These are phyloP conservation scores for Patiria pectinifera DNA, from an alignment of 53 echinoderm and acorn worm genomes.

Conservation along the genomic window DNA sequence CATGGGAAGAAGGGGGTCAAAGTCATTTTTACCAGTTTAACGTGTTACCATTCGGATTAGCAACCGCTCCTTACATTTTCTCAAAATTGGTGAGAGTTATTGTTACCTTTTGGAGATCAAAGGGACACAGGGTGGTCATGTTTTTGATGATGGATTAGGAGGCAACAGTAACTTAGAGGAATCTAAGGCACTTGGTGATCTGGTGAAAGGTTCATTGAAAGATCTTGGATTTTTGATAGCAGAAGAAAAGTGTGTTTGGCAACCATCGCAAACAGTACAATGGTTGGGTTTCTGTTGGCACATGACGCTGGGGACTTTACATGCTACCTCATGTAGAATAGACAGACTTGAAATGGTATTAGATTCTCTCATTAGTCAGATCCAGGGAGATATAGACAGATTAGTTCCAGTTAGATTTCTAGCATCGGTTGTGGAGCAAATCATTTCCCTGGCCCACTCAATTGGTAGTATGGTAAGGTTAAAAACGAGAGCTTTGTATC, in stretches of 20 bases:
- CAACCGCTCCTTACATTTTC: no score
- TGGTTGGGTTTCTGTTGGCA: conserved; percentile 26
- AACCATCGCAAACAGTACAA: not conserved
- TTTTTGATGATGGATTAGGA: not conserved
- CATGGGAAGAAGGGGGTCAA: no score
- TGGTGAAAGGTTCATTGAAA: not conserved
- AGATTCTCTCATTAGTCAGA: not conserved
- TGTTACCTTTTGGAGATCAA: not conserved
- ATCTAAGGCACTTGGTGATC: not conserved
- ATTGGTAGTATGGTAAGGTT: not conserved
- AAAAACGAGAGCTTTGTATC: conserved; percentile 8
- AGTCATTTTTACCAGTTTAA: no score
- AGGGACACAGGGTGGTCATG: conserved; percentile 6
- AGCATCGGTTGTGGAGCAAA: conserved; percentile 12
- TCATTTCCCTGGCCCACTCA: conserved; percentile 17
- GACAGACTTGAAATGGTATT: not conserved
- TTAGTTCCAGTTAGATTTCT: conserved; percentile 10
- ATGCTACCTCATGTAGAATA: not conserved
- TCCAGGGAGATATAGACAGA: not conserved
- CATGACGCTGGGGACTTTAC: not conserved
- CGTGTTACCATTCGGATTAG: no score
- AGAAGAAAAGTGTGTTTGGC: conserved; percentile 15
- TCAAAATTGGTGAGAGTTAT: not conserved
- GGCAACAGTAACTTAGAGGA: not conserved
- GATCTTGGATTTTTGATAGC: conserved; percentile 1